Conservation (phyloP, 2,888 invertebrate species). For the Leistus spinibarbis region DNA sequence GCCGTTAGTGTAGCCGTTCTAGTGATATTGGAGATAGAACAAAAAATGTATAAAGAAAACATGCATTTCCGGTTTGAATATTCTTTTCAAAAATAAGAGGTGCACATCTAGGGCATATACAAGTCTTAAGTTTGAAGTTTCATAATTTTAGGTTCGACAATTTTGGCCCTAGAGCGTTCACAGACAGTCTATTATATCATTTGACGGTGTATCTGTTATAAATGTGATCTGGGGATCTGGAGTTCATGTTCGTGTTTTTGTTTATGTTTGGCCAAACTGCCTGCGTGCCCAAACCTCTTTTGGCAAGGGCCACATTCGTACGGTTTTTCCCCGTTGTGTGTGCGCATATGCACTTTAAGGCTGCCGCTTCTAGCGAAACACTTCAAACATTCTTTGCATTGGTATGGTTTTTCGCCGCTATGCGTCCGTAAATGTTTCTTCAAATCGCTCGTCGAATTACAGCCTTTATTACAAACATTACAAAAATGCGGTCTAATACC, state of each 20-base stretch:
- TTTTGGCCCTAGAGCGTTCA: no score
- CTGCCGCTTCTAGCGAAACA: constrained; percentile 40
- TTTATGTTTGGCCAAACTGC: constrained; percentile 40
- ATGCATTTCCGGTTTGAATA: no score
- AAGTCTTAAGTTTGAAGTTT: no score
- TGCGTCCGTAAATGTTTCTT: constrained; percentile 41
- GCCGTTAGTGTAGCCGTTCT: no score
- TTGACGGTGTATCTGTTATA: no score
- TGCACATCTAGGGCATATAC: no score
- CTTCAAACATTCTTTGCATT: constrained; percentile 37
- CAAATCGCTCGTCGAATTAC: constrained; percentile 41
- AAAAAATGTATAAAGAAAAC: no score
- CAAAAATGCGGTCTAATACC: constrained; percentile 39
- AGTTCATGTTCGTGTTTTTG: constrained; percentile 27
- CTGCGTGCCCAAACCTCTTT: constrained; percentile 39
- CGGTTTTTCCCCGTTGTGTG: constrained; percentile 40
- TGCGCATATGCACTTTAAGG: constrained; percentile 41
- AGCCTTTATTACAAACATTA: constrained; percentile 40
- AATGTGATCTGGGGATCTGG: no score
- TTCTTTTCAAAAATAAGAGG: no score
- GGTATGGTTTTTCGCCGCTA: constrained; percentile 40
- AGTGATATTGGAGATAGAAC: no score
- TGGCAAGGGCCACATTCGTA: constrained; percentile 38
- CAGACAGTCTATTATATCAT: no score
- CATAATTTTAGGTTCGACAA: no score